These are phyloP conservation scores for Saturnia japonica DNA, from an alignment of 2,888 invertebrate species.

Conservation along the genomic window DNA sequence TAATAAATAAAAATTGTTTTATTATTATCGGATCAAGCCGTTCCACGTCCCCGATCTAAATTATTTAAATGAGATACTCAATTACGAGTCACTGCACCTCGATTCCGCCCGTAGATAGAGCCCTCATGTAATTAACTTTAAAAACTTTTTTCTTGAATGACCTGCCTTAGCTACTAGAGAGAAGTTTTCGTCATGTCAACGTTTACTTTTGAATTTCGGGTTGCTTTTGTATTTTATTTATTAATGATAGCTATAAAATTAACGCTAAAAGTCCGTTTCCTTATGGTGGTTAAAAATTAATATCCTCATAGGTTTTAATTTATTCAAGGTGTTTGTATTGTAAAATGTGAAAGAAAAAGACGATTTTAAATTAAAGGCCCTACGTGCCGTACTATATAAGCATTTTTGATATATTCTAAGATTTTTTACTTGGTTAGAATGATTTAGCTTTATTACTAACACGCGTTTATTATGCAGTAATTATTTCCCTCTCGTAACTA, in stretches of 20 bases:
- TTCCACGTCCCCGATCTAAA: conserved; percentile 47
- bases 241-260: conserved; percentile 23
- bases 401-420: too few relatives aligned
- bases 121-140: conserved; percentile 66
- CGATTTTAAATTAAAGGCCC: too few relatives aligned
- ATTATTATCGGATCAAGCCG: conserved; percentile 43
- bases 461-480: too few relatives aligned
- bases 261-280: conserved; percentile 9
- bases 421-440: too few relatives aligned
- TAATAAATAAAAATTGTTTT: conserved; percentile 33
- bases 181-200: conserved; percentile 61
- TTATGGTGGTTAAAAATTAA: not conserved
- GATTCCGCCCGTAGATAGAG: conserved; percentile 61
- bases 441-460: too few relatives aligned
- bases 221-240: conserved; percentile 34
- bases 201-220: conserved; percentile 52
- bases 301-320: not conserved
- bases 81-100: conserved; percentile 55
- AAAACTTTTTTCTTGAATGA: conserved; percentile 45
- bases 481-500: too few relatives aligned
- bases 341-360: too few relatives aligned
- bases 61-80: conserved; percentile 69
- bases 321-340: not conserved
- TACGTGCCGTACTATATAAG: too few relatives aligned
- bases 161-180: conserved; percentile 32